These are phyloP conservation scores for Pseudochirops corinnae DNA, from an alignment of 2,797 vertebrate species.

Conservation along the genomic window DNA sequence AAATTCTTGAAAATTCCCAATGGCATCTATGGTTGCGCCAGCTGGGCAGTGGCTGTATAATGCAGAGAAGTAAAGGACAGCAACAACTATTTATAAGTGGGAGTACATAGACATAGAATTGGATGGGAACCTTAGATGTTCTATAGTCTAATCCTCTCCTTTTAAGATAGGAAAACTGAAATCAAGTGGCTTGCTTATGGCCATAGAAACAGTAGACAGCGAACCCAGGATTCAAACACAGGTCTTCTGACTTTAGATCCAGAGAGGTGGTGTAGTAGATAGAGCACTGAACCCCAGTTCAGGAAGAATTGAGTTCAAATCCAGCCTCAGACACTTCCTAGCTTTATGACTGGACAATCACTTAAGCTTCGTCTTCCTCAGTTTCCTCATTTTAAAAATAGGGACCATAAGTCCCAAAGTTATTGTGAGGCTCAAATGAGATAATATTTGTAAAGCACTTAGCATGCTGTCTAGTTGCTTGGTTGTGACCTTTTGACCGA, in stretches of 20 bases:
- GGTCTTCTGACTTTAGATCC: not conserved
- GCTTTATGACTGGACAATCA: not conserved
- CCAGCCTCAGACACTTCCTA: not conserved
- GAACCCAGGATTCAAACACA: not conserved
- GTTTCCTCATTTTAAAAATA: not conserved
- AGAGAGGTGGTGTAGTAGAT: not conserved
- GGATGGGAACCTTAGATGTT: not conserved
- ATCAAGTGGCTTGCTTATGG: not conserved
- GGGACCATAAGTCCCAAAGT: not conserved
- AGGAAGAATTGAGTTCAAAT: not conserved
- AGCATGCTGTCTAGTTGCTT: not conserved
- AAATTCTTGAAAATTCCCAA: not conserved
- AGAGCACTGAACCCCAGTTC: not conserved
- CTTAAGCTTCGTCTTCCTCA: not conserved
- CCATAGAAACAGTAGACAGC: not conserved
- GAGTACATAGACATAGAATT: not conserved
- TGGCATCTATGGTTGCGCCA: not conserved
- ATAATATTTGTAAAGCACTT: not conserved
- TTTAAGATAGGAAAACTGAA: not conserved
- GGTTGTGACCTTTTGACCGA: too few species aligned
- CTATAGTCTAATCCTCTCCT: not conserved
- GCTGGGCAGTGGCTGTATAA: not conserved
- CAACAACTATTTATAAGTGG: not conserved
- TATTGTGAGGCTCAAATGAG: not conserved
- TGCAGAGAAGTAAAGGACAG: not conserved